Evolutionary conservation across 2,888 invertebrate genomes (phyloP).

Genomic region (Ochropacha duplaris): DNA sequence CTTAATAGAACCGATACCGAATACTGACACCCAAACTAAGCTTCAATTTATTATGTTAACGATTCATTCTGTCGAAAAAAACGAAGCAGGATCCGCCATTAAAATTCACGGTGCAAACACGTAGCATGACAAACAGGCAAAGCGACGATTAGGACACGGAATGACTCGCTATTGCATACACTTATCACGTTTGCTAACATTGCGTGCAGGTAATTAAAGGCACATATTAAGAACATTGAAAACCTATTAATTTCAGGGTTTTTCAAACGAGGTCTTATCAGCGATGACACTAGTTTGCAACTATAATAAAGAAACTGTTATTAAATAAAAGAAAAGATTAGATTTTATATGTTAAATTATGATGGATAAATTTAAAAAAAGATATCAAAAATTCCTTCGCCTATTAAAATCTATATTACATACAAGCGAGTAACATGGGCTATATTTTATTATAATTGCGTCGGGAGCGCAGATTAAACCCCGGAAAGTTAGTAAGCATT

Average conservation of each 20-base stretch:
- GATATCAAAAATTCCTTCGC: no score
- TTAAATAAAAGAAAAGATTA: no score
- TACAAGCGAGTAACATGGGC: no score
- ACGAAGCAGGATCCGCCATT: neutral
- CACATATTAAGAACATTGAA: neutral
- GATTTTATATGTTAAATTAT: no score
- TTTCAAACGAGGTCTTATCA: neutral
- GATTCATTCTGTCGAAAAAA: neutral
- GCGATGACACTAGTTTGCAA: neutral
- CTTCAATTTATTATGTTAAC: neutral
- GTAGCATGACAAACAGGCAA: neutral
- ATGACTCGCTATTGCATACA: slow-evolving; percentile 1
- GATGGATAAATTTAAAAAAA: no score
- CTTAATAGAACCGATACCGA: neutral
- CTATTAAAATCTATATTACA: no score
- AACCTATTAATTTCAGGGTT: neutral
- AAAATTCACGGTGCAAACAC: neutral
- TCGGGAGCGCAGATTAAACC: no score
- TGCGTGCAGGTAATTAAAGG: neutral
- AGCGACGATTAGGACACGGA: slow-evolving; percentile 2
- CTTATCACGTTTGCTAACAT: neutral
- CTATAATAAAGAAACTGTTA: no score
- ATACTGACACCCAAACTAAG: neutral
- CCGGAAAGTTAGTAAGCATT: no score
- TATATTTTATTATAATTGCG: no score